These are phyloP conservation scores for Chamaea fasciata DNA, from an alignment of 2,113 vertebrate genomes.

Conservation along the genomic window DNA sequence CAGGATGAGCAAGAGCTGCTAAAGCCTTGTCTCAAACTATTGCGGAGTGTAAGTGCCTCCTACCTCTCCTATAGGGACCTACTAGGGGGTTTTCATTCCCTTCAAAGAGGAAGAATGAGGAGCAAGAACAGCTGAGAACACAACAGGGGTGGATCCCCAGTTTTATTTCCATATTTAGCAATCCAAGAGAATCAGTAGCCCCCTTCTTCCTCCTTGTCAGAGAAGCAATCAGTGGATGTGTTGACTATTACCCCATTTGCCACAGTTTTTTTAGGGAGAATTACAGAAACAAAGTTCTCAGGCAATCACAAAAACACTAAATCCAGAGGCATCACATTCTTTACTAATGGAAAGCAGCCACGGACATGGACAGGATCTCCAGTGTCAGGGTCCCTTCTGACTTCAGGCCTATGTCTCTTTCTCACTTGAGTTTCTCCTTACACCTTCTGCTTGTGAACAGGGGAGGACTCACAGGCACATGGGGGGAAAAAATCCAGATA, in stretches of 20 bases:
- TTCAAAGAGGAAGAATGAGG: not conserved
- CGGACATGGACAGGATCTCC: accelerated
- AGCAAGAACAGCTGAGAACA: not conserved
- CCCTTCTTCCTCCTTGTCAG: not conserved
- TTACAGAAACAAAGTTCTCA: not conserved
- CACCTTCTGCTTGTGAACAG: not conserved
- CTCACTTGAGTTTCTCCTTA: not conserved
- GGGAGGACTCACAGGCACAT: not conserved
- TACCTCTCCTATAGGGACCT: not conserved
- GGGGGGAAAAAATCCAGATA: not conserved
- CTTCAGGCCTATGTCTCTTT: not conserved
- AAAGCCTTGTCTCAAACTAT: not conserved
- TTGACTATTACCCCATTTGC: not conserved
- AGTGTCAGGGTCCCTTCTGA: not conserved
- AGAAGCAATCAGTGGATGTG: not conserved
- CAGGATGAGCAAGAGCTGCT: not conserved
- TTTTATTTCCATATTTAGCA: not conserved
- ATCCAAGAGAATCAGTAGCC: not conserved
- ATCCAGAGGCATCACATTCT: not conserved
- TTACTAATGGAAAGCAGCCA: not conserved
- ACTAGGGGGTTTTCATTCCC: not conserved
- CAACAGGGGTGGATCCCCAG: not conserved
- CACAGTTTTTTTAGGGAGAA: not conserved
- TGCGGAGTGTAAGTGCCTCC: not conserved
- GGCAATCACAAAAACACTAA: not conserved